A percentile compares a stretch with the other conserved stretches of the same genome.
These are phyloP conservation scores for Nowickia ferox DNA, from an alignment of 2,888 invertebrate species.

Conservation along the genomic window DNA sequence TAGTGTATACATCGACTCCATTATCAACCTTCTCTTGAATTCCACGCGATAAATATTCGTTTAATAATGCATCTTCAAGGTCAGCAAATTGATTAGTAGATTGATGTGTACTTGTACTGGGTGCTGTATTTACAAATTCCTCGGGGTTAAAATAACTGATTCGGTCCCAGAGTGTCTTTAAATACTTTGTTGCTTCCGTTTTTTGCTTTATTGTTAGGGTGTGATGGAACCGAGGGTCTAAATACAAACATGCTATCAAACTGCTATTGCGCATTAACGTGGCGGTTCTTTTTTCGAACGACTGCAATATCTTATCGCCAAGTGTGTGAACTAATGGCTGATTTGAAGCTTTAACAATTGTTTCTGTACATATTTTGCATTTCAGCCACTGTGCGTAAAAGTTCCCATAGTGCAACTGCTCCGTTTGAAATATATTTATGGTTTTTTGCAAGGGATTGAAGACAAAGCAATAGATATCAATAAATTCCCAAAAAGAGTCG, in stretches of 20 bases:
- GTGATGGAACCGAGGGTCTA: constrained; percentile 44
- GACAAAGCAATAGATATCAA: constrained; percentile 20
- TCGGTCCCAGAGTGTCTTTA: constrained; percentile 13
- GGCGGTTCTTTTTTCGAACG: constrained; percentile 21
- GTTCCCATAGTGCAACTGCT: constrained; percentile 47
- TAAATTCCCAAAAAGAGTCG: constrained; percentile 15
- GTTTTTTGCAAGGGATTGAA: constrained; percentile 44
- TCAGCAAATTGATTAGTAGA: neutral
- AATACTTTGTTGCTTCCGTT: constrained; percentile 23
- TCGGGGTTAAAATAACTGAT: constrained; percentile 17
- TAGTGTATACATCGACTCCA: constrained; percentile 1
- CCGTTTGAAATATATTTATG: neutral
- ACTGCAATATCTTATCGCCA: constrained; percentile 16
- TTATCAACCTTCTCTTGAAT: neutral
- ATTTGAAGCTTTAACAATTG: neutral
- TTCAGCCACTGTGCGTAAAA: constrained; percentile 43
- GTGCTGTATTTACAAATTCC: neutral
- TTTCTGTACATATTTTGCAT: constrained; percentile 4
- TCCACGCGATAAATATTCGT: constrained; percentile 23
- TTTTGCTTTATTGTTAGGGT: constrained; percentile 21
- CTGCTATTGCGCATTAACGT: constrained; percentile 19
- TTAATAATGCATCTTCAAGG: constrained; percentile 11
- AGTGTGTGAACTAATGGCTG: constrained; percentile 8
- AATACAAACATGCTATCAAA: constrained; percentile 25
- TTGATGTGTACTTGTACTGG: neutral